Conservation (phyloP, 2,113 vertebrate species). For the Sapayoa aenigma region DNA sequence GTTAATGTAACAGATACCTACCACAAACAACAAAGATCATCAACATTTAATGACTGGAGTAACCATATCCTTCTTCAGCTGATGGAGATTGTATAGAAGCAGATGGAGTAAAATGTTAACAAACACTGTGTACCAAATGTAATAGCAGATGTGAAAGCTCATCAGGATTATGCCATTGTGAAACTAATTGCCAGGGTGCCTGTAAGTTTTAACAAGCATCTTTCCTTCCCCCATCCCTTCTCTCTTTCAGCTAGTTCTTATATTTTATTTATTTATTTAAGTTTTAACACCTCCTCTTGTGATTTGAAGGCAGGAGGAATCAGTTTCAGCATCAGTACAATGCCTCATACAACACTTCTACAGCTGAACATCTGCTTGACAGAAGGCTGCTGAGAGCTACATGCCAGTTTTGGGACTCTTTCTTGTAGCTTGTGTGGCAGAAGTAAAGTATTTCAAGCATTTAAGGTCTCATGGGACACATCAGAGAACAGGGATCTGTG, state of each 20-base stretch:
- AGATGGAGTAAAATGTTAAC: constrained; percentile 33
- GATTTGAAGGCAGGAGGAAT: constrained; percentile 6
- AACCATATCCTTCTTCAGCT: constrained; percentile 25
- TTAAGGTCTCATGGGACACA: not conserved
- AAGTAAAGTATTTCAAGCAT: constrained; percentile 1
- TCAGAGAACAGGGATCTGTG: not conserved
- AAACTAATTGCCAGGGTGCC: constrained; percentile 21
- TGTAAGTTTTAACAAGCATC: not conserved
- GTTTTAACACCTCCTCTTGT: constrained; percentile 42
- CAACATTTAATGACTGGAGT: constrained; percentile 40
- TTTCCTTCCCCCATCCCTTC: not conserved
- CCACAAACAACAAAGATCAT: not conserved
- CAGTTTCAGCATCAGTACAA: not conserved
- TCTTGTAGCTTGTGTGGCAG: not conserved
- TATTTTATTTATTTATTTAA: constrained; percentile 40
- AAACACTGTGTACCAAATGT: not conserved
- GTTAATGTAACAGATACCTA: not conserved
- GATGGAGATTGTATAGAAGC: not conserved
- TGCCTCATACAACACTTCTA: not conserved
- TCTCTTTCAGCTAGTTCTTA: not conserved
- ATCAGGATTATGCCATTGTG: not conserved
- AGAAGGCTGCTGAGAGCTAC: constrained; percentile 34
- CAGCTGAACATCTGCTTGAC: constrained; percentile 43
- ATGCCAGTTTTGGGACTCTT: not conserved
- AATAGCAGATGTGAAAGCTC: constrained; percentile 33